Evolutionary conservation across 2,113 vertebrate species (phyloP).

Genomic region (Lampris megalopsis): DNA sequence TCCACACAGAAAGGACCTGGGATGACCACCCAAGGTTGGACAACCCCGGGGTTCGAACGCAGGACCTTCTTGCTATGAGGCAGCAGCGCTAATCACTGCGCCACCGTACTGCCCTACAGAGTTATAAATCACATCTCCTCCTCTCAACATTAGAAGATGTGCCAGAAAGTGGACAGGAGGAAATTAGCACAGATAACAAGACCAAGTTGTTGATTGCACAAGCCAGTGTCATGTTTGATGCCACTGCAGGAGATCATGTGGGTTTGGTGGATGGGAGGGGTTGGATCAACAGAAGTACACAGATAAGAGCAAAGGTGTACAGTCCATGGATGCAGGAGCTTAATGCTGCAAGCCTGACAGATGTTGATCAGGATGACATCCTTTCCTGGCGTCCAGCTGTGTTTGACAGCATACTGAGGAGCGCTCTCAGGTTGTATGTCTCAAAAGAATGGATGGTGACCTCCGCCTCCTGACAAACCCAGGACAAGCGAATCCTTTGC

Average conservation of each 20-base stretch:
- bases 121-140: constrained; percentile 59
- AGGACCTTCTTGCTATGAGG: too few relatives aligned
- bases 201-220: constrained; percentile 64
- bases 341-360: constrained; percentile 10
- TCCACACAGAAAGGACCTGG: too few relatives aligned
- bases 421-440: constrained; percentile 40
- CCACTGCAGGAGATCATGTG: constrained; percentile 51
- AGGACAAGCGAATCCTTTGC: constrained; percentile 58
- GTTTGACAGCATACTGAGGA: not conserved
- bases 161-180: constrained; percentile 6
- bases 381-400: constrained; percentile 10
- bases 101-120: not conserved
- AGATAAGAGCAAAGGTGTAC: constrained; percentile 13
- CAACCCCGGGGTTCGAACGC: too few relatives aligned
- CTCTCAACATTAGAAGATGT: constrained; percentile 39
- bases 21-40: too few relatives aligned
- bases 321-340: constrained; percentile 17
- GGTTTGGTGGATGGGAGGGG: not conserved
- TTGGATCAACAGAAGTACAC: not conserved
- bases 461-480: constrained; percentile 26
- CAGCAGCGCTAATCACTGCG: too few relatives aligned
- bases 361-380: constrained; percentile 9
- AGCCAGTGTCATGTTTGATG: constrained; percentile 66
- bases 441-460: constrained; percentile 61
- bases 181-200: constrained; percentile 42